Conservation (phyloP, 64 coral and sea anemone genomes). For the Pocillopora damicornis region DNA sequence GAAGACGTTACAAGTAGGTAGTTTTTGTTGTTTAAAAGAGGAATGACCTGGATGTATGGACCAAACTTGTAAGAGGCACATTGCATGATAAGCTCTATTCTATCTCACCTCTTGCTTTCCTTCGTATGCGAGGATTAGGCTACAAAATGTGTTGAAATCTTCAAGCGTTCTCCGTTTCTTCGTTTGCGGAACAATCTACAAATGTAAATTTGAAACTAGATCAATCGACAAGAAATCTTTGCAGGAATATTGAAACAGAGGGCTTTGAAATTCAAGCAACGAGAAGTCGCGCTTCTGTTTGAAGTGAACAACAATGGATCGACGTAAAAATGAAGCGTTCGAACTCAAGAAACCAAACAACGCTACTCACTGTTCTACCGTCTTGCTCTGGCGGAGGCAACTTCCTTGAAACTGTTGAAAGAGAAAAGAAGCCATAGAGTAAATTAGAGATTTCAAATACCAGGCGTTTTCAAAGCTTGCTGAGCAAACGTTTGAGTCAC, state of each 20-base stretch:
- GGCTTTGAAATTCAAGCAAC: constrained; percentile 1
- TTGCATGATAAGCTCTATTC: neutral
- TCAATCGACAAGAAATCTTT: neutral
- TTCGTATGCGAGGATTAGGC: constrained; percentile 97
- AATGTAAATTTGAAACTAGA: neutral
- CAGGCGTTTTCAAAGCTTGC: neutral
- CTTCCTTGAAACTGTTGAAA: constrained; percentile 60
- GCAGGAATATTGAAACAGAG: neutral
- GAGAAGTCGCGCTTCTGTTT: constrained; percentile 7
- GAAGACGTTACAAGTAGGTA: neutral
- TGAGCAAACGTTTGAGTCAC: constrained; percentile 12
- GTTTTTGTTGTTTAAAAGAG: neutral
- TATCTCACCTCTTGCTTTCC: constrained; percentile 90
- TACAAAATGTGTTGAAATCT: constrained; percentile 99
- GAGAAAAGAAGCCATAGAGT: neutral
- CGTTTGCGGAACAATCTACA: constrained; percentile 75
- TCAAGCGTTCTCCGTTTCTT: constrained; percentile 92
- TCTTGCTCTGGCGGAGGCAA: constrained; percentile 40
- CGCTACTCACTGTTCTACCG: constrained; percentile 29
- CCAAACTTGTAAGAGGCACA: neutral
- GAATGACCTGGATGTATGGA: neutral
- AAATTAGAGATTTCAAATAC: neutral
- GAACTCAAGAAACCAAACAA: constrained; percentile 26
- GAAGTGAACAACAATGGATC: constrained; percentile 42
- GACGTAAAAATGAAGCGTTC: constrained; percentile 18